Percentiles rank a stretch among this genome's conserved stretches.
phyloP scores from a whole-genome alignment of 2,888 invertebrate genomes.

The Noctua pronuba region DNA sequence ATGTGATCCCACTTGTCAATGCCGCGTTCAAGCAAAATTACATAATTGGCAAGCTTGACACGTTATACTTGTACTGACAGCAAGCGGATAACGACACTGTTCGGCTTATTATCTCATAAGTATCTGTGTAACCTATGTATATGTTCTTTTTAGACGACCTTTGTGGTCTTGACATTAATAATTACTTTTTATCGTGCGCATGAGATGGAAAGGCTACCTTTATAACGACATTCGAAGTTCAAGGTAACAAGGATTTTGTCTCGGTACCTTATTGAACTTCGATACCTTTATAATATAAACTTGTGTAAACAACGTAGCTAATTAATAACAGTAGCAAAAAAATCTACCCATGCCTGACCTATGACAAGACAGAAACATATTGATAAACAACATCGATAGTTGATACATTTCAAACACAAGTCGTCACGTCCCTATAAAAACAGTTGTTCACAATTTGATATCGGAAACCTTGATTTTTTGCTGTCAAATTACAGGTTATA shows the following conservation, averaged over 20 bases:
- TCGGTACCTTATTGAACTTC: constrained; percentile 25
- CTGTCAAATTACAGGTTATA: constrained; percentile 59
- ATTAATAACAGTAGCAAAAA: constrained; percentile 14
- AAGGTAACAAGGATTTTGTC: constrained; percentile 41
- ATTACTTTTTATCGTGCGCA: background rate
- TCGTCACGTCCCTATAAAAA: constrained; percentile 23
- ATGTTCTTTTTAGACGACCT: background rate
- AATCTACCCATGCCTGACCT: background rate
- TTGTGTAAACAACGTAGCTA: constrained; percentile 19
- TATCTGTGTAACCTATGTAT: background rate
- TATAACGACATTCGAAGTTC: constrained; percentile 37
- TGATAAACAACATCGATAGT: constrained; percentile 26
- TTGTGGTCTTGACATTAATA: background rate
- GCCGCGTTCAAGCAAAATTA: background rate
- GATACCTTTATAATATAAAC: constrained; percentile 17
- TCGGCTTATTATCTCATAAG: background rate
- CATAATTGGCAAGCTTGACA: background rate
- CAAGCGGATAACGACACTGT: background rate
- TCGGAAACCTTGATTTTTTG: constrained; percentile 60
- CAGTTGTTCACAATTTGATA: constrained; percentile 42
- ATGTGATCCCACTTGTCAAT: background rate
- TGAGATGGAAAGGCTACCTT: background rate
- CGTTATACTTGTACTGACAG: background rate
- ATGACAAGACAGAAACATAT: constrained; percentile 21
- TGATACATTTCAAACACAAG: constrained; percentile 19